These are phyloP conservation scores for Malurus melanocephalus DNA, from an alignment of 2,113 vertebrate genomes.

Conservation along the genomic window DNA sequence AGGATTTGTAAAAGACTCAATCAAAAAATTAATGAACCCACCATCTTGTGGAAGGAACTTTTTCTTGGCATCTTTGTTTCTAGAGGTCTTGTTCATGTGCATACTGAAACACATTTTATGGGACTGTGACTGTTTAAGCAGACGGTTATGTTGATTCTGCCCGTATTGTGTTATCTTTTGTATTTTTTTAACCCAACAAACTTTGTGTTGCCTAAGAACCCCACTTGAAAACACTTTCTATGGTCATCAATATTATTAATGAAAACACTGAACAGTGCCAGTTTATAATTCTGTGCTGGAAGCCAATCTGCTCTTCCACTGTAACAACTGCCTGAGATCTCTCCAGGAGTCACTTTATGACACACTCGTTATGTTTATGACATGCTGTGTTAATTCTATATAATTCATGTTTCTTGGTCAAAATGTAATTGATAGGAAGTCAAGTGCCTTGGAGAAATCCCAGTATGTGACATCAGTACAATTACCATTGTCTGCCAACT, in stretches of 20 bases:
- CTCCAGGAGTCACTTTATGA: not conserved
- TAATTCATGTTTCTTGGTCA: not conserved
- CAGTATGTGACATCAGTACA: slow-evolving; percentile 5
- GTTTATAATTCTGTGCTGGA: not conserved
- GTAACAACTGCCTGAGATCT: not conserved
- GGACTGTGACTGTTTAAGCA: not conserved
- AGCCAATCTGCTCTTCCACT: not conserved
- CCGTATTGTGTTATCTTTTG: not conserved
- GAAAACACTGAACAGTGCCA: not conserved
- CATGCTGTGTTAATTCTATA: not conserved
- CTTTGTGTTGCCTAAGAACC: not conserved
- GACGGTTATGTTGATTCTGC: not conserved
- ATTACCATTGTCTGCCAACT: not conserved
- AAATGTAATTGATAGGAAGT: not conserved
- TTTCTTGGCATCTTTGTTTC: not conserved
- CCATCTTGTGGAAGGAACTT: not conserved
- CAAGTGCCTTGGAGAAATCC: slow-evolving; percentile 22
- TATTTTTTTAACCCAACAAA: slow-evolving; percentile 2
- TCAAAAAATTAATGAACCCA: not conserved
- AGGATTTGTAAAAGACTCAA: not conserved
- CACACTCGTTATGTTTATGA: not conserved
- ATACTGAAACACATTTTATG: not conserved
- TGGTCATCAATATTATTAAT: not conserved
- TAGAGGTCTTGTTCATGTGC: accelerated
- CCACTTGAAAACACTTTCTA: not conserved